Percentiles rank a stretch among this genome's conserved stretches.
These are phyloP conservation scores for Globodera rostochiensis DNA, from an alignment of 1,140 invertebrate species.

Conservation along the genomic window DNA sequence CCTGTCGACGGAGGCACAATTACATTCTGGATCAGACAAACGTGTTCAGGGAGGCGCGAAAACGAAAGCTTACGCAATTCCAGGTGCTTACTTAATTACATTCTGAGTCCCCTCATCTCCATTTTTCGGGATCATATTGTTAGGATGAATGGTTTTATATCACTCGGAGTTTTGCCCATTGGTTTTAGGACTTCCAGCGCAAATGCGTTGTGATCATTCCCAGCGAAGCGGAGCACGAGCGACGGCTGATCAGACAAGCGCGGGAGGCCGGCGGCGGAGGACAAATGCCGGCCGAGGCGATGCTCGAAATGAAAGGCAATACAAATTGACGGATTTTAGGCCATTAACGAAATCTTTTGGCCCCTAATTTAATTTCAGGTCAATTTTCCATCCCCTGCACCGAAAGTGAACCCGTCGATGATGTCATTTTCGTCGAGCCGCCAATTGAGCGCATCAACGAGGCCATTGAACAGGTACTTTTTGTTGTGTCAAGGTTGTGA, in stretches of 20 bases:
- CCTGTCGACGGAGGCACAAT: slow-evolving; percentile 61
- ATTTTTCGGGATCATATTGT: background rate
- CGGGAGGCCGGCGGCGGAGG: slow-evolving; percentile 36
- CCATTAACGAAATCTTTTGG: slow-evolving; percentile 9
- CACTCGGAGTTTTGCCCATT: background rate
- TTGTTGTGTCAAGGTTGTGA: no score
- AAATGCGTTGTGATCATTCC: slow-evolving; percentile 64
- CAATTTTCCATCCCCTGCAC: slow-evolving; percentile 51
- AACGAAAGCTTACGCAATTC: slow-evolving; percentile 46
- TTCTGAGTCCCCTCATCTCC: background rate
- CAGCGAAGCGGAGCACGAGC: slow-evolving; percentile 48
- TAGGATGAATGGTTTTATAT: background rate
- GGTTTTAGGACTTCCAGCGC: slow-evolving; percentile 56
- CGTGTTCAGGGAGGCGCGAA: slow-evolving; percentile 51
- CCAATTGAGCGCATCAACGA: slow-evolving; percentile 49
- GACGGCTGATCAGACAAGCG: slow-evolving; percentile 46
- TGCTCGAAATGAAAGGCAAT: slow-evolving; percentile 61
- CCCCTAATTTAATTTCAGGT: slow-evolving; percentile 43
- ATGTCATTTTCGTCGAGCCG: slow-evolving; percentile 59
- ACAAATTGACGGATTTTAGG: background rate
- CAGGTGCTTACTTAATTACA: background rate
- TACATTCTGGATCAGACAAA: slow-evolving; percentile 65
- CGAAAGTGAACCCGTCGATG: slow-evolving; percentile 58
- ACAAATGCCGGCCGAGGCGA: slow-evolving; percentile 56
- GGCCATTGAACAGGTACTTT: slow-evolving; percentile 53